Evolutionary conservation across 2,888 invertebrate genomes (phyloP).

Genomic region (Alsophila aescularia): DNA sequence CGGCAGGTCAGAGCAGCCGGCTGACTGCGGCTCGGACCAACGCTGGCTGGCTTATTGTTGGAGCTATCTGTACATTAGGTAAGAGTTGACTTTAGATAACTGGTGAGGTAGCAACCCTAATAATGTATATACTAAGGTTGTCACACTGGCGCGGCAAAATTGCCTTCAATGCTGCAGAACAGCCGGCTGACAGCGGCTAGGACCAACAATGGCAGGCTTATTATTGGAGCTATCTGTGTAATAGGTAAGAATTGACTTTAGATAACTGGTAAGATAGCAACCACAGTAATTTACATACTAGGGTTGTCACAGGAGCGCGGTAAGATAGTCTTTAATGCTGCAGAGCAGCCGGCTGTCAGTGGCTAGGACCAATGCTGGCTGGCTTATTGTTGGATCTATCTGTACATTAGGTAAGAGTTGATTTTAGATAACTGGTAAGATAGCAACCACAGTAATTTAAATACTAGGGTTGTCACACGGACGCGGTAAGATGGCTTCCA

Average conservation of each 20-base stretch:
- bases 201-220: constrained; percentile 98
- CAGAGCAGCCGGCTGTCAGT: constrained; percentile 97
- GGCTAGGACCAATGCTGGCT: constrained; percentile 98
- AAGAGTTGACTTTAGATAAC: too few relatives aligned
- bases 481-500: constrained; percentile 99
- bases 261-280: too few relatives aligned
- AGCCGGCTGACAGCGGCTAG: constrained; percentile 96
- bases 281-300: too few relatives aligned
- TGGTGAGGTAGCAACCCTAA: too few relatives aligned
- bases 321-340: constrained; percentile 98
- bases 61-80: too few relatives aligned
- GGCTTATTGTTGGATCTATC: constrained; percentile 98
- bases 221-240: constrained; percentile 98
- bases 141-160: constrained; percentile 99
- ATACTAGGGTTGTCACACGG: too few relatives aligned
- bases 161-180: constrained; percentile 98
- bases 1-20: constrained; percentile 98
- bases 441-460: too few relatives aligned
- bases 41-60: constrained; percentile 98
- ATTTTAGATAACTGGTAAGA: too few relatives aligned
- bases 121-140: too few relatives aligned
- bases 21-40: constrained; percentile 97
- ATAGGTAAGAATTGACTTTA: too few relatives aligned
- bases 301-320: too few relatives aligned
- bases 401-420: too few relatives aligned